Base-by-base conservation (phyloP, 1,140 invertebrate species). In the Conus ventricosus region DNA sequence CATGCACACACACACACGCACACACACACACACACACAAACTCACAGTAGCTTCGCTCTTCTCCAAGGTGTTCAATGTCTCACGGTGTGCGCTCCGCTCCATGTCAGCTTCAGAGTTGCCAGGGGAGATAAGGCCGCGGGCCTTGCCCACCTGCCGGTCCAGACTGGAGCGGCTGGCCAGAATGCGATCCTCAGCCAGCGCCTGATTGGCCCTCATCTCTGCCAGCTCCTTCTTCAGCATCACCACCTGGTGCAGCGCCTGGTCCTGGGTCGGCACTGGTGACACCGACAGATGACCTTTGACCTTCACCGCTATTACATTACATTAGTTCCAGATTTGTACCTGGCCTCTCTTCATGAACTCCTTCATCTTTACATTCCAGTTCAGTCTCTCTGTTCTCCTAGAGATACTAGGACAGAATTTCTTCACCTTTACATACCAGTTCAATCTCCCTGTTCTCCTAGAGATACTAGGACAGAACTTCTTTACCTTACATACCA, bases 191-290 rank as follows among this genome's bases (percentile, higher is more conserved):
- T 94, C 93, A 1, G 92, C 90, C 17, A 94, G 85, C 13, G 93
- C 93, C 89, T 94, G 93, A 88, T 93, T 94, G 55, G 93, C 93
- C 75, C 93, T 90, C 90, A 95, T 93, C 89, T 95, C 94, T 11
- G 95, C 95, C 57, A 95, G 88, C 88, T 95, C 94, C 88, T 94
- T 95, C 92, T 95, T 95, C 39, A 95, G 90, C 60, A 94, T 87
- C 39, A 94, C 91, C 27, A 95, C 94, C 87, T 95, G 94, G 39
- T 95, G 95, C 54, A 95, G 87, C 13, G 94, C 94, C 87, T 94
- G 93, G 88, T 95, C 94, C 51, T 94, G 92, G 71, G 92, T 93
- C 27, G 94, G 93, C 83, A 95, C 94, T 94, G 91, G 39, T 3
- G 39, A 25, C 90, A 60, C 88, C 15, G 85, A 87, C 13, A 88